Evolutionary conservation across 92 coral and sea anemone genomes (phyloP), one percentile per base, ranked within the genome.

Genomic region (Palythoa caribaeorum): DNA sequence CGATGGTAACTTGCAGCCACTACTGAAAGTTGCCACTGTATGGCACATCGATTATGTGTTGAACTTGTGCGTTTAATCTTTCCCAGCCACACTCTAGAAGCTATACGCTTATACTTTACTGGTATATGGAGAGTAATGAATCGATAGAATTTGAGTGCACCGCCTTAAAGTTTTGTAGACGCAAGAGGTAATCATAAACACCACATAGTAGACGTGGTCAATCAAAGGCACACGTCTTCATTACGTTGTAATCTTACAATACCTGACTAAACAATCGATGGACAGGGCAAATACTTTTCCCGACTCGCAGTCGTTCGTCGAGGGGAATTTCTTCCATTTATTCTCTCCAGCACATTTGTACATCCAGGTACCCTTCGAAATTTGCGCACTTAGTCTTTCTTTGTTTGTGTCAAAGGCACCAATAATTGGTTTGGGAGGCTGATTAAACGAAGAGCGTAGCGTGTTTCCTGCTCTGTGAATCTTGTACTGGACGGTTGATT

Each of bases 231-330:
- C 28, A 28, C 28, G 28, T 28, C 28, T 28, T 28, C 28, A 75
- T 21, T 1, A 1, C 16, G 16, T 38, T 38, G 5, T 6, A 38
- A 13, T 2, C n/a, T 79, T 38, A 79, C 84, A 63, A 1, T n/a
- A 63, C 70, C 71, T 79, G 10, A 79, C 84, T 60, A 38, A 79
- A 60, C 84, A 79, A 17, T 62, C 60, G 11, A 65, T 16, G 14
- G 73, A 79, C 19, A 79, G 51, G 5, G 84, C 38, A 65, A 79
- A 79, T 12, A 62, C 72, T 16, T 79, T 79, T 38, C 84, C 84
- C 19, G 84, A 28, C 14, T 20, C 71, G 39, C 84, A 79, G 1
- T 60, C 72, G 60, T 60, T 39, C 59, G 35, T 79, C 5, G 66
- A 17, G 19, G 72, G 84, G 37, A 79, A 38, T 8, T 38, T 62